These are phyloP conservation scores for Nycticebus coucang DNA, from an alignment of 2,113 vertebrate species.

Conservation along the genomic window DNA sequence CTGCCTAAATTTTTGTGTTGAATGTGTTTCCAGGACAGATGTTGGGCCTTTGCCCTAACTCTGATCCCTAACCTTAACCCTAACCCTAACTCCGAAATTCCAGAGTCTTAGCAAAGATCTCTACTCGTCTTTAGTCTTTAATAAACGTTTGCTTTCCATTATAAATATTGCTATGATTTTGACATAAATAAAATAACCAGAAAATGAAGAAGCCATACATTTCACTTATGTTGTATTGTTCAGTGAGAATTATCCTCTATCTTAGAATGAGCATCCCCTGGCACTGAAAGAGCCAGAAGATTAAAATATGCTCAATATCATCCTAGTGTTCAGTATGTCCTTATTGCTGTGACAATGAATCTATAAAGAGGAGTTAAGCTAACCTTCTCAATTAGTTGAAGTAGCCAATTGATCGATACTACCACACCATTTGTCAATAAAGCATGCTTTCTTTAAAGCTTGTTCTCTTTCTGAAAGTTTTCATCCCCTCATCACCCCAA, in stretches of 20 bases:
- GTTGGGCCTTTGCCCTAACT: neutral
- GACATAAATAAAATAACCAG: neutral
- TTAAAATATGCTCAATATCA: neutral
- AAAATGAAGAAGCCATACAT: neutral
- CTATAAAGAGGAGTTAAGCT: neutral
- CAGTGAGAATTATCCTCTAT: neutral
- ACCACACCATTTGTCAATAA: neutral
- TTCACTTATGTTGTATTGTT: neutral
- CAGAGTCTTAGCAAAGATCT: neutral
- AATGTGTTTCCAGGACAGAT: neutral
- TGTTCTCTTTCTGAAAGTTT: neutral
- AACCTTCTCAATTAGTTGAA: neutral
- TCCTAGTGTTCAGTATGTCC: neutral
- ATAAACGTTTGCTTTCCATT: conserved; percentile 21
- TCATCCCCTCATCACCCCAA: neutral
- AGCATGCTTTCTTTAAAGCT: neutral
- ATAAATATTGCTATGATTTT: neutral
- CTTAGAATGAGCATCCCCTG: neutral
- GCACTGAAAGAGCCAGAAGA: neutral
- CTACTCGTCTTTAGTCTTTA: neutral
- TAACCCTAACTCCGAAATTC: conserved; percentile 10
- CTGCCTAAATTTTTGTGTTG: neutral
- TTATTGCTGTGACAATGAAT: neutral
- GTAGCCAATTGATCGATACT: neutral
- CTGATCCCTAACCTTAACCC: neutral